phyloP scores from a whole-genome alignment of 2,888 invertebrate genomes.

The Gasteruption jaculator region DNA sequence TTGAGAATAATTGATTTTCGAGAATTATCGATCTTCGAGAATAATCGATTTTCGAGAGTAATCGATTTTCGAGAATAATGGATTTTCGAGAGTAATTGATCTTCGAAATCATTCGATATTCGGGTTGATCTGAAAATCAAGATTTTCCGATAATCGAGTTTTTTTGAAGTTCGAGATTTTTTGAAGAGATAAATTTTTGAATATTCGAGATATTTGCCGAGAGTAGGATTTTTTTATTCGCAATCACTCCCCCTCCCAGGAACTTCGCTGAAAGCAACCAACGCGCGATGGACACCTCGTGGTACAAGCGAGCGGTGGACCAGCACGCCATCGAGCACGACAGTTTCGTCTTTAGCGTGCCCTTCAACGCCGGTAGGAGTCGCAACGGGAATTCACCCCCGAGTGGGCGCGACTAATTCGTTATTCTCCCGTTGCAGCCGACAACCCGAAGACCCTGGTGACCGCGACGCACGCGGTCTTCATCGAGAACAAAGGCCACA shows the following conservation, averaged over 20 bases:
- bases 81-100: too few species aligned
- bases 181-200: not conserved
- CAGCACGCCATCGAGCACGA: conserved; percentile 82
- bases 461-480: conserved; percentile 91
- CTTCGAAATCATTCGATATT: too few species aligned
- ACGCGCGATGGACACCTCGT: conserved; percentile 80
- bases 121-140: too few species aligned
- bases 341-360: conserved; percentile 87
- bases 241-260: conserved; percentile 51
- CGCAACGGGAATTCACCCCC: not conserved
- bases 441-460: conserved; percentile 62
- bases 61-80: too few species aligned
- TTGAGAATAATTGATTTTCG: too few species aligned
- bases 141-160: too few species aligned
- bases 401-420: not conserved
- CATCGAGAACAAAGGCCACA: conserved; percentile 75
- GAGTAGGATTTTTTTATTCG: not conserved
- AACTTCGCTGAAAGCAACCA: conserved; percentile 78
- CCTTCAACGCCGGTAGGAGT: conserved; percentile 64
- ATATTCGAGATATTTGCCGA: conserved; percentile 1
- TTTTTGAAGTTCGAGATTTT: not conserved
- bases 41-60: too few species aligned
- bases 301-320: conserved; percentile 89
- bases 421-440: conserved; percentile 37
- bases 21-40: too few species aligned